These are phyloP conservation scores for Ianthella basta DNA, from an alignment of 37 sponge, comb jelly and placozoan species.

Conservation along the genomic window DNA sequence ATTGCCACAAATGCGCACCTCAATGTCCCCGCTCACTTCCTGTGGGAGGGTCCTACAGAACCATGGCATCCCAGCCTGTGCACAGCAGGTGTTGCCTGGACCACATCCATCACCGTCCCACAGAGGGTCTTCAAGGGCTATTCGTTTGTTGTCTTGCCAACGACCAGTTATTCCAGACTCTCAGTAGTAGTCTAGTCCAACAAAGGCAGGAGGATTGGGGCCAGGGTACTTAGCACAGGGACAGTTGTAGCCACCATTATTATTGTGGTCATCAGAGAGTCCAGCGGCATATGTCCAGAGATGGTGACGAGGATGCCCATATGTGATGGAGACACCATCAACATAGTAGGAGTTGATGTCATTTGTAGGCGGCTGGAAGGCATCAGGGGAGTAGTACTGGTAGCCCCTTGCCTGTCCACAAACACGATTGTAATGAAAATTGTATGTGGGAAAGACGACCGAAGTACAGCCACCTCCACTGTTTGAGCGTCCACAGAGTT, in stretches of 20 bases:
- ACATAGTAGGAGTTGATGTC: slow-evolving; percentile 1
- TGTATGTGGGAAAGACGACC: too few species aligned
- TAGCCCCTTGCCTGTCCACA: too few species aligned
- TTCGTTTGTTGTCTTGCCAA: not conserved
- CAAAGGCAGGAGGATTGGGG: not conserved
- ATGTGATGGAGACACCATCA: too few species aligned
- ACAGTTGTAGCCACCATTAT: not conserved
- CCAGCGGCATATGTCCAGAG: too few species aligned
- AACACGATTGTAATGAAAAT: too few species aligned
- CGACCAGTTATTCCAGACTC: not conserved
- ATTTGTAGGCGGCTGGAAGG: not conserved
- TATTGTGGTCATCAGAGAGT: too few species aligned
- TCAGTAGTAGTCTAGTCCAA: not conserved
- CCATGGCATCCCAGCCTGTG: slow-evolving; percentile 29
- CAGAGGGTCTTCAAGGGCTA: slow-evolving; percentile 16
- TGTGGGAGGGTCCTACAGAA: slow-evolving; percentile 19
- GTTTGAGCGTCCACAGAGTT: too few species aligned
- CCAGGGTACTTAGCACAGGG: not conserved
- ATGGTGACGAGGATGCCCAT: too few species aligned
- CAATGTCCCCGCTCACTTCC: slow-evolving; percentile 29
- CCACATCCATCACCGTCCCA: slow-evolving; percentile 43
- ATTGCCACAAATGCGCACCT: slow-evolving; percentile 7
- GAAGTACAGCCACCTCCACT: too few species aligned
- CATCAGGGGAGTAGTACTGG: too few species aligned
- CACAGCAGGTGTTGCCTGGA: slow-evolving; percentile 22